phyloP scores from a whole-genome alignment of 53 echinoderm and acorn worm species.

The Henricia sp. region DNA sequence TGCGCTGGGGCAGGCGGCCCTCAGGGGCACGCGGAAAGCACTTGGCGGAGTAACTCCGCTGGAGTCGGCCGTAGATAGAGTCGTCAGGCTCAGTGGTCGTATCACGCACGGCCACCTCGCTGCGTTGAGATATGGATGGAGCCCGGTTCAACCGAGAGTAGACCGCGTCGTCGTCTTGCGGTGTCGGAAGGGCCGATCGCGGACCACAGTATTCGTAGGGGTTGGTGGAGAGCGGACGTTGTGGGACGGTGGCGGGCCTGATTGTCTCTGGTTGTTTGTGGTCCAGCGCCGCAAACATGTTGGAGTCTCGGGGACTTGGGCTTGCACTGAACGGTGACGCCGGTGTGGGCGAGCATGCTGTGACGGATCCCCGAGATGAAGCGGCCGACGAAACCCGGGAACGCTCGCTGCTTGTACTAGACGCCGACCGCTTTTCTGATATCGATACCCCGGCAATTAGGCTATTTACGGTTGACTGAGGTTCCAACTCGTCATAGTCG shows the following conservation, averaged over 20 bases:
- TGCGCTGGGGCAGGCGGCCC: background rate
- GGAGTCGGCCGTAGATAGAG: conserved; percentile 13
- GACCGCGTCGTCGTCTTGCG: conserved; percentile 22
- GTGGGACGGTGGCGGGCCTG: conserved; percentile 16
- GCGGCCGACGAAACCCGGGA: conserved; percentile 12
- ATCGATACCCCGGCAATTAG: background rate
- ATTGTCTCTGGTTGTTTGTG: background rate
- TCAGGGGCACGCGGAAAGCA: conserved; percentile 1
- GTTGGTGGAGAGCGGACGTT: conserved; percentile 37
- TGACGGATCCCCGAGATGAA: conserved; percentile 13
- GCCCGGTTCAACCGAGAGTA: conserved; percentile 42
- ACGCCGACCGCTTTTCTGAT: background rate
- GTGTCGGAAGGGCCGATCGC: background rate
- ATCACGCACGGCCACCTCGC: background rate
- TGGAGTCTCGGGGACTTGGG: conserved; percentile 11
- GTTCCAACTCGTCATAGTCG: conserved; percentile 49
- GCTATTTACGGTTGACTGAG: conserved; percentile 11
- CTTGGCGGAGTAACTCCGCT: conserved; percentile 53
- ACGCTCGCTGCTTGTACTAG: conserved; percentile 21
- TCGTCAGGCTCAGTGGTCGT: background rate
- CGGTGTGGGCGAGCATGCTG: conserved; percentile 11
- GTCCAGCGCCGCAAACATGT: conserved; percentile 28
- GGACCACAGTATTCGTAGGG: conserved; percentile 44
- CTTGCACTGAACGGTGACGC: conserved; percentile 13
- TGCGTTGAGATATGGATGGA: conserved; percentile 12